Evolutionary conservation across 2,888 invertebrate genomes (phyloP).

Genomic region (Archaeoteleia sp.): DNA sequence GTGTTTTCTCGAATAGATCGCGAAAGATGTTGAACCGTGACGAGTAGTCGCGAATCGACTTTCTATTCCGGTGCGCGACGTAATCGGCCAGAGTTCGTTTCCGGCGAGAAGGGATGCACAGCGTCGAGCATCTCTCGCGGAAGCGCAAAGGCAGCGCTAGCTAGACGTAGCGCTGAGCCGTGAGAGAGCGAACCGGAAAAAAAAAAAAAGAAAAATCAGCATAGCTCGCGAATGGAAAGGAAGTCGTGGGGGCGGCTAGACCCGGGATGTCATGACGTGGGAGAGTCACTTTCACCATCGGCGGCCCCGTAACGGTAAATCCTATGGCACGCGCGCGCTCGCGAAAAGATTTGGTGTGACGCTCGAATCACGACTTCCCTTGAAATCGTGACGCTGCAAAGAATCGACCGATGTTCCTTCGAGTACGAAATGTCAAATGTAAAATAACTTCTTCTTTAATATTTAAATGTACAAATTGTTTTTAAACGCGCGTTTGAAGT

Average conservation of each 20-base stretch:
- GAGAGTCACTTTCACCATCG: slow-evolving; percentile 56
- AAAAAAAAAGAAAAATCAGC: slow-evolving; percentile 15
- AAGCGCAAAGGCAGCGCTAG: slow-evolving; percentile 24
- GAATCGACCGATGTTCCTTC: no score
- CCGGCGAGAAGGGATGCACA: slow-evolving; percentile 36
- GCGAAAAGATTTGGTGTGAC: slow-evolving; percentile 29
- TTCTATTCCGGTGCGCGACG: slow-evolving; percentile 53
- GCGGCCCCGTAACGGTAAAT: slow-evolving; percentile 44
- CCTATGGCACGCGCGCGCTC: slow-evolving; percentile 31
- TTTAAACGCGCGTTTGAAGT: no score
- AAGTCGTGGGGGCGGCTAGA: slow-evolving; percentile 48
- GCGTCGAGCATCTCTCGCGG: slow-evolving; percentile 34
- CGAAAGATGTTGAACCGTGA: slow-evolving; percentile 46
- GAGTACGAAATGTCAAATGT: no score
- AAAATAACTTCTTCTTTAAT: no score
- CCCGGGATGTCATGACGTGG: slow-evolving; percentile 53
- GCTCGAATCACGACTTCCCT: slow-evolving; percentile 43
- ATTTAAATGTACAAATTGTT: no score
- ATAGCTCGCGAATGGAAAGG: slow-evolving; percentile 39
- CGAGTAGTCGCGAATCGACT: slow-evolving; percentile 48
- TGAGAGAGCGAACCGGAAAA: slow-evolving; percentile 22
- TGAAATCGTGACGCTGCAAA: slow-evolving; percentile 46
- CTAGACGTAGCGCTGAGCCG: slow-evolving; percentile 15
- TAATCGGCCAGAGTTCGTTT: slow-evolving; percentile 49
- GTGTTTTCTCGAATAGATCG: no score